Conservation (phyloP, 2,113 vertebrate species). For the Bubo bubo region DNA sequence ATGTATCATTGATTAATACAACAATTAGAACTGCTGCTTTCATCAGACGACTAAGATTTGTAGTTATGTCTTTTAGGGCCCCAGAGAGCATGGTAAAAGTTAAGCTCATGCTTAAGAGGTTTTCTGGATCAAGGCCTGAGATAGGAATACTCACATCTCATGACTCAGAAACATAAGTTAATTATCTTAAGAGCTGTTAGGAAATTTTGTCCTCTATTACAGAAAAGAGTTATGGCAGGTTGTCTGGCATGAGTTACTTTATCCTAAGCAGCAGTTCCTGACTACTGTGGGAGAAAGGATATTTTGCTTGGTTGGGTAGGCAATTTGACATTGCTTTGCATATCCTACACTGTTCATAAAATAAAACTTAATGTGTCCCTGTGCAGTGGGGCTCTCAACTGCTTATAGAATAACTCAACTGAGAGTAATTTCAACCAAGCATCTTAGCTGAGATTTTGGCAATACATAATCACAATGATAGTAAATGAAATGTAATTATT, state of each 20-base stretch:
- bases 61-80: constrained; percentile 13
- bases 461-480: not conserved
- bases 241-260: not conserved
- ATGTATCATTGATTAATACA: not conserved
- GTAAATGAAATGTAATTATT: not conserved
- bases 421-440: not conserved
- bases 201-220: not conserved
- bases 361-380: not conserved
- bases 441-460: not conserved
- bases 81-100: not conserved
- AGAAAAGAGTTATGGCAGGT: not conserved
- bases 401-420: not conserved
- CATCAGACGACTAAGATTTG: not conserved
- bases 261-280: not conserved
- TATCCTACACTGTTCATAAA: not conserved
- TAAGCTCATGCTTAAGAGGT: constrained; percentile 11
- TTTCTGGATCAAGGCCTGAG: constrained; percentile 36
- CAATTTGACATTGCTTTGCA: not conserved
- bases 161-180: not conserved
- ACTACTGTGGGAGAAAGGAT: not conserved
- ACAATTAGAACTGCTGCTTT: not conserved
- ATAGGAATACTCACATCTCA: not conserved
- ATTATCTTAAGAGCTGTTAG: not conserved
- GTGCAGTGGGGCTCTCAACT: not conserved
- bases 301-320: not conserved